phyloP scores from a whole-genome alignment of 35 echinoderm and acorn worm genomes.

The Apostichopus japonicus region DNA sequence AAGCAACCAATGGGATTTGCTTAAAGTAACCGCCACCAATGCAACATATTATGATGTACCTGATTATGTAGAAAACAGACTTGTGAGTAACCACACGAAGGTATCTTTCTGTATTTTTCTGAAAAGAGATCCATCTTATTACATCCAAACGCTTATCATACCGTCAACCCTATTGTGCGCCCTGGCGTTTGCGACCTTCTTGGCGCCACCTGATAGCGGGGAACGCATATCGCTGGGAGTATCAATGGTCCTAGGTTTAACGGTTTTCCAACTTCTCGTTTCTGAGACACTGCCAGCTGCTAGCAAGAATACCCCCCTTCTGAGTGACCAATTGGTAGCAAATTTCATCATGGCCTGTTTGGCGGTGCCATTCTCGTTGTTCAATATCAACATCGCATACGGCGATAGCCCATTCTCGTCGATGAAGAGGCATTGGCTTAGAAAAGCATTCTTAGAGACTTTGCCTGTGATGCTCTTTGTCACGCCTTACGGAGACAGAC shows the following conservation, averaged over 20 bases:
- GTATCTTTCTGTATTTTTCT: not conserved
- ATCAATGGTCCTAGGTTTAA: not conserved
- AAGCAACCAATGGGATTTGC: not conserved
- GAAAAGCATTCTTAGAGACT: not conserved
- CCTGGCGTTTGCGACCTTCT: not conserved
- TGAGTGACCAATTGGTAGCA: not conserved
- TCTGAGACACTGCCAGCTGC: not conserved
- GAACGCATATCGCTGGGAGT: not conserved
- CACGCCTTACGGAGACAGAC: not conserved
- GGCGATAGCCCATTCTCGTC: not conserved
- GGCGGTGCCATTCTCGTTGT: slow-evolving; percentile 17
- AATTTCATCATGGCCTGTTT: not conserved
- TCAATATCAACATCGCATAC: slow-evolving; percentile 1
- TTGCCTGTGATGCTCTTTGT: not conserved
- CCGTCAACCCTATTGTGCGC: not conserved
- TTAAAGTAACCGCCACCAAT: not conserved
- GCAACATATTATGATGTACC: no score
- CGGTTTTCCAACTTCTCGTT: not conserved
- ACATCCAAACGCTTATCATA: not conserved
- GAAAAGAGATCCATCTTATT: not conserved
- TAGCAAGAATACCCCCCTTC: slow-evolving; percentile 1
- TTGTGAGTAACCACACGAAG: not conserved
- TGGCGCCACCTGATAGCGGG: not conserved
- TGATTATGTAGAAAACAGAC: not conserved
- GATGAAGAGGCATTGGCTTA: not conserved